phyloP scores from a whole-genome alignment of 2,113 vertebrate genomes.

The Brachyistius frenatus region DNA sequence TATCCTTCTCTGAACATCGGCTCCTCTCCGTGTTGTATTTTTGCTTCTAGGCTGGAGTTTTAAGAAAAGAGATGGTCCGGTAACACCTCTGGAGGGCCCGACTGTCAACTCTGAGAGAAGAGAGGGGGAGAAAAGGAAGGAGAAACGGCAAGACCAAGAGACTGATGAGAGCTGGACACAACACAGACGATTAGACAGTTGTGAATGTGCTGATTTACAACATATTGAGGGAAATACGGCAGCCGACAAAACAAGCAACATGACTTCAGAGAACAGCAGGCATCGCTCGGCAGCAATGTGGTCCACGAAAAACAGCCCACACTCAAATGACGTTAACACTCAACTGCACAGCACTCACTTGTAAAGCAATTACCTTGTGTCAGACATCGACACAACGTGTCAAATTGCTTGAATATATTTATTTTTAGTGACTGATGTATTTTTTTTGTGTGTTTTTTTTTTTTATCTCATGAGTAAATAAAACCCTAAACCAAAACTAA shows the following conservation, averaged over 20 bases:
- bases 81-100: background rate
- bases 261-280: background rate
- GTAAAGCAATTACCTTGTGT: background rate
- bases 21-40: background rate
- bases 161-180: background rate
- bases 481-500: too few relatives aligned
- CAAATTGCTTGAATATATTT: too few relatives aligned
- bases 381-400: too few relatives aligned
- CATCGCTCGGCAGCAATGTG: background rate
- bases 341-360: constrained; percentile 15
- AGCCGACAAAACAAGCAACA: background rate
- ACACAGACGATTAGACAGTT: background rate
- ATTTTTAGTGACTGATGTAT: too few relatives aligned
- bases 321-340: background rate
- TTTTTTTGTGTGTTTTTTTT: too few relatives aligned
- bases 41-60: constrained; percentile 15
- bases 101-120: background rate
- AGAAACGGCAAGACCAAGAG: background rate
- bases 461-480: too few relatives aligned
- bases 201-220: constrained; percentile 5
- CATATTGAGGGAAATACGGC: background rate
- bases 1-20: background rate
- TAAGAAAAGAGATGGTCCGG: background rate
- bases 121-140: background rate
- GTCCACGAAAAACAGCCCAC: background rate